Percentiles rank a stretch among this genome's conserved stretches.
phyloP scores from a whole-genome alignment of 2,113 vertebrate species.

The Carassius auratus region DNA sequence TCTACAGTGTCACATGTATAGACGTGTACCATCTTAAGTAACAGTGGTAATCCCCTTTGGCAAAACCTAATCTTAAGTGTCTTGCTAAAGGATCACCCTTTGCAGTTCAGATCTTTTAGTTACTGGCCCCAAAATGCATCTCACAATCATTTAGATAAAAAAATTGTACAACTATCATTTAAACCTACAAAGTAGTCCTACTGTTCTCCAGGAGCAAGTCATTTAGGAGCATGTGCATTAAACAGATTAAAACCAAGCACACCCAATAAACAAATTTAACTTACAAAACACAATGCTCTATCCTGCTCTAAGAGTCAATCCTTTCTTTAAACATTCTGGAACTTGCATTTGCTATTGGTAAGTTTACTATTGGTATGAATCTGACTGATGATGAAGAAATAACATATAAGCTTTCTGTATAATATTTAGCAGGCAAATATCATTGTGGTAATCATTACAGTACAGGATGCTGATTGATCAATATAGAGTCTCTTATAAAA shows the following conservation, averaged over 20 bases:
- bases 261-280: background rate
- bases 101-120: background rate
- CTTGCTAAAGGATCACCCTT: conserved; percentile 1
- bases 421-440: too few species aligned
- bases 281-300: background rate
- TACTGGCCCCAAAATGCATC: background rate
- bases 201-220: background rate
- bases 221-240: background rate
- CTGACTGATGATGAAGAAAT: background rate
- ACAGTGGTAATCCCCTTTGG: conserved; percentile 7
- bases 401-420: background rate
- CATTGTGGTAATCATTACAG: too few species aligned
- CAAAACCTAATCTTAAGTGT: background rate
- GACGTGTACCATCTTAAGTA: background rate
- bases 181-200: background rate
- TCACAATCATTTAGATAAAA: background rate
- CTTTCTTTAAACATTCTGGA: background rate
- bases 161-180: background rate
- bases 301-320: background rate
- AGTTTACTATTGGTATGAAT: background rate
- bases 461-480: too few species aligned
- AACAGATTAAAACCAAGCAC: background rate
- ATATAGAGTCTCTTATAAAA: too few species aligned
- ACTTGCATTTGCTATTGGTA: background rate
- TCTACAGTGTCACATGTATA: background rate